phyloP scores from a whole-genome alignment of 2,888 invertebrate species.

The Agrenia bidenticulata region DNA sequence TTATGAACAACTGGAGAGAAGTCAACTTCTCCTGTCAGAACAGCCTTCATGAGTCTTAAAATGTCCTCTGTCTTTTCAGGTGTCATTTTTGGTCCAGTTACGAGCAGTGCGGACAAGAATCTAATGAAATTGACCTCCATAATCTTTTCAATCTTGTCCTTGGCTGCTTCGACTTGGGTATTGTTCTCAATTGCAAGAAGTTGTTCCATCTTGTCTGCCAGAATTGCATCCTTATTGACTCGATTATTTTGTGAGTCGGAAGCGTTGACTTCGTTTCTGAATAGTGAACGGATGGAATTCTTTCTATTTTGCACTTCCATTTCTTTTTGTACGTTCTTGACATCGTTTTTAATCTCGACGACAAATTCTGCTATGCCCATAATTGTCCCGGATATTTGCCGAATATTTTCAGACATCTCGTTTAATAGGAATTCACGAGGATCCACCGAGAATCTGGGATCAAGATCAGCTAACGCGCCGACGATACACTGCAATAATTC shows the following conservation, averaged over 20 bases:
- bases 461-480: slow-evolving; percentile 2
- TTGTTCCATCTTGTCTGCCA: slow-evolving; percentile 48
- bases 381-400: slow-evolving; percentile 38
- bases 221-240: slow-evolving; percentile 26
- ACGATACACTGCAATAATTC: too few species aligned
- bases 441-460: slow-evolving; percentile 38
- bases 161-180: slow-evolving; percentile 42
- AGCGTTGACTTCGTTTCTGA: background rate
- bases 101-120: slow-evolving; percentile 47
- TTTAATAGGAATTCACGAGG: slow-evolving; percentile 31
- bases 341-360: slow-evolving; percentile 37
- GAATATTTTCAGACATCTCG: slow-evolving; percentile 41
- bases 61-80: slow-evolving; percentile 47
- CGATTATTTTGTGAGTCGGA: background rate
- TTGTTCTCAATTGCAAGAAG: slow-evolving; percentile 41
- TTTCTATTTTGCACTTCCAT: background rate
- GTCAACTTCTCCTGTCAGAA: slow-evolving; percentile 49
- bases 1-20: slow-evolving; percentile 47
- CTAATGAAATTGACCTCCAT: slow-evolving; percentile 49
- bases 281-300: background rate
- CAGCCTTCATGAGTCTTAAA: slow-evolving; percentile 47
- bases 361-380: slow-evolving; percentile 50
- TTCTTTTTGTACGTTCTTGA: slow-evolving; percentile 25
- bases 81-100: slow-evolving; percentile 46
- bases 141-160: slow-evolving; percentile 40